These are phyloP conservation scores for Poliocrania exsul DNA, from an alignment of 2,797 vertebrate species.

Conservation along the genomic window DNA sequence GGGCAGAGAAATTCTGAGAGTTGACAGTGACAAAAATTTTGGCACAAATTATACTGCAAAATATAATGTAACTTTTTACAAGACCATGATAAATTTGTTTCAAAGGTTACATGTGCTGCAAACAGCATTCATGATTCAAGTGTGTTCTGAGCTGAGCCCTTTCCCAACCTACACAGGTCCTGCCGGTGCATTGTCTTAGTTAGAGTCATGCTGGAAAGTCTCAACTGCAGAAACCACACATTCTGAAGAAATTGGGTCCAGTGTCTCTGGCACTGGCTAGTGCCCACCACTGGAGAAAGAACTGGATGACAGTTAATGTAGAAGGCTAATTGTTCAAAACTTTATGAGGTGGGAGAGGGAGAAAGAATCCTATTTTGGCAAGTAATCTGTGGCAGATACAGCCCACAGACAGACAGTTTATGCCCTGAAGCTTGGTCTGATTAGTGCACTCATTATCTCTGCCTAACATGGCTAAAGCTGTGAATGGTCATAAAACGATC, in stretches of 20 bases:
- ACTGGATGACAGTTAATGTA: neutral
- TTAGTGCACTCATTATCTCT: neutral
- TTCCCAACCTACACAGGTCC: neutral
- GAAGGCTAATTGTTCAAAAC: neutral
- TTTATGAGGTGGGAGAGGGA: neutral
- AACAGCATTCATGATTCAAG: neutral
- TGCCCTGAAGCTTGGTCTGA: neutral
- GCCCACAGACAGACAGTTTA: neutral
- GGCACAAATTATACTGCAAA: neutral
- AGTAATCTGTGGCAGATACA: neutral
- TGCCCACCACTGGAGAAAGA: neutral
- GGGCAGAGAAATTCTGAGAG: neutral
- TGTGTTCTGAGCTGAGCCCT: neutral
- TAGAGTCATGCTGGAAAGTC: fast-evolving
- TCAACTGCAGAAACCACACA: neutral
- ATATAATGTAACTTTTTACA: neutral
- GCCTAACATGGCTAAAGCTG: neutral
- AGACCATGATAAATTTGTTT: neutral
- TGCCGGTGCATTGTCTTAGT: neutral
- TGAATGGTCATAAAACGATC: neutral
- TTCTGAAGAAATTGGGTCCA: neutral
- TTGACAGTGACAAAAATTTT: neutral
- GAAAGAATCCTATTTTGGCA: neutral
- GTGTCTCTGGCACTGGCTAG: neutral
- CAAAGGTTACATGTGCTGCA: neutral